Evolutionary conservation across 2,888 invertebrate species (phyloP).

Genomic region (Panzeria rudis): DNA sequence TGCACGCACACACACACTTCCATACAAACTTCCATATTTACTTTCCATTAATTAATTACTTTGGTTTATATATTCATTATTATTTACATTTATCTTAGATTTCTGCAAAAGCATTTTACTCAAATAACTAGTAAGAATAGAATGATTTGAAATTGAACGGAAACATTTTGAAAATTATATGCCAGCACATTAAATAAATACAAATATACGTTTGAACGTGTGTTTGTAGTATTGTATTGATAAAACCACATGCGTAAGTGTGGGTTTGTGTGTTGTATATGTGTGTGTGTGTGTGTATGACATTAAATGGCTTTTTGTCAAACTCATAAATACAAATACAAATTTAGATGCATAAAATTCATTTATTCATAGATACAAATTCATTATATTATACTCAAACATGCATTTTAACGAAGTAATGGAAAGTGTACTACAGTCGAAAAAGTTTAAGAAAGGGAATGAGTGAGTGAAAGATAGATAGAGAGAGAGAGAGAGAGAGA

Average conservation of each 20-base stretch:
- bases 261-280: background rate
- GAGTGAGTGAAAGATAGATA: background rate
- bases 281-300: conserved; percentile 13
- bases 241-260: no score
- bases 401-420: conserved; percentile 23
- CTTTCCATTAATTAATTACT: conserved; percentile 56
- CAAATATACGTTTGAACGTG: background rate
- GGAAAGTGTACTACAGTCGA: background rate
- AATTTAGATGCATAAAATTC: conserved; percentile 44
- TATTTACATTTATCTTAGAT: conserved; percentile 50
- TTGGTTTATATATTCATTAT: conserved; percentile 37
- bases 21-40: conserved; percentile 15
- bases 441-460: background rate
- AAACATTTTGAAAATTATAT: conserved; percentile 49
- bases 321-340: conserved; percentile 54
- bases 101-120: conserved; percentile 18
- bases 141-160: conserved; percentile 38
- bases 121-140: conserved; percentile 11
- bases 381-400: conserved; percentile 9
- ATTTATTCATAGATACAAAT: conserved; percentile 57
- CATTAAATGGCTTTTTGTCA: conserved; percentile 43
- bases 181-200: background rate
- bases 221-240: background rate
- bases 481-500: background rate
- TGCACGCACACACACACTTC: background rate